Base-by-base conservation (phyloP, 2,888 invertebrate genomes). In the Pristionchus entomophagus region DNA sequence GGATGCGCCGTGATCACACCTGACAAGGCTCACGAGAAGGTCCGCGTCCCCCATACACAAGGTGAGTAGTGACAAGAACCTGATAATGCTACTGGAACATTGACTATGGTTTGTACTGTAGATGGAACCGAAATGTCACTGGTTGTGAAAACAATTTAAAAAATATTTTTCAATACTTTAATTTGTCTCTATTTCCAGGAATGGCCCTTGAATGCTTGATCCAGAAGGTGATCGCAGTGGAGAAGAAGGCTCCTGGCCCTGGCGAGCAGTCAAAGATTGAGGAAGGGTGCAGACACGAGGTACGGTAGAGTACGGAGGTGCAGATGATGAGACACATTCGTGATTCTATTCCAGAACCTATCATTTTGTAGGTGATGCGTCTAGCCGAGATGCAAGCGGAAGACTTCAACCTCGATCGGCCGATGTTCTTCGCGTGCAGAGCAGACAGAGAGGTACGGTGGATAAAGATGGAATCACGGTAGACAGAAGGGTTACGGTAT, bases 371-470 rank as follows among this genome's bases (percentile, higher is more conserved):
- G 93, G 96, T 99, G 12, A 95, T 96, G 87, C 95, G 96, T 80
- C 95, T 99, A 10, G 96, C 97, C 6, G 97, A 97, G 94, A 95
- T 98, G 90, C 98, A 98, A 69, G 96, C 97, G 0, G 96, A 96
- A 90, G 96, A 96, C 93, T 96, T 97, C 85, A 97, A 96, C 93
- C 94, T 97, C 86, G 98, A 99, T 94, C 95, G 97, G 87, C 96
- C 97, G 85, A 95, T 99, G 88, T 98, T 96, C 94, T 96, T 96
- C 91, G 97, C 97, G 0, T 99, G 99, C 94, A 95, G 96, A 32
- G 95, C 96, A 51, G 99, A 99, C 94, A 95, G 97, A 86, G 96
- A 96, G 90, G 91, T 90, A 22, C 26, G 69, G 62, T 35, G 26
- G 53, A 14, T 32, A 38, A 35, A 17, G n/a, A 26, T n/a, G 26